phyloP scores from a whole-genome alignment of 1,140 invertebrate species.

The Drosophila nigrodunni region DNA sequence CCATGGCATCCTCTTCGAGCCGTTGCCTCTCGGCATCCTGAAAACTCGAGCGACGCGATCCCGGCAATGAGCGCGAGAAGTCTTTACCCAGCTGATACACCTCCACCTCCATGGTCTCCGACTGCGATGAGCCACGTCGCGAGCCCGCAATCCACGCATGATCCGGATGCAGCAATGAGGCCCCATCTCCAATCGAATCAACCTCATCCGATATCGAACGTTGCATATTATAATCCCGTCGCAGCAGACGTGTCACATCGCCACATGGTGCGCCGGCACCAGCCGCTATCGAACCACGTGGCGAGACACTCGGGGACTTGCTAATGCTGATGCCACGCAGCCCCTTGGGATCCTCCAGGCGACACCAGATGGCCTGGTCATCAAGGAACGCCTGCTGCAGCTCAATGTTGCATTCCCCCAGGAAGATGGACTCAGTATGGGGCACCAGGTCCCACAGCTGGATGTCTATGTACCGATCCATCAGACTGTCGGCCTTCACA shows the following conservation, averaged over 20 bases:
- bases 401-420: conserved; percentile 93
- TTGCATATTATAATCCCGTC: conserved; percentile 88
- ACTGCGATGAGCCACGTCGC: conserved; percentile 92
- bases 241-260: conserved; percentile 87
- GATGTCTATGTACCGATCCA: conserved; percentile 92
- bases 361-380: conserved; percentile 94
- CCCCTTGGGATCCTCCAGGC: conserved; percentile 91
- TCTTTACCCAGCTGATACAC: conserved; percentile 93
- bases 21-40: conserved; percentile 87
- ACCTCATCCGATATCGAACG: conserved; percentile 90
- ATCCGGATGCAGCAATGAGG: conserved; percentile 92
- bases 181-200: conserved; percentile 89
- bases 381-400: conserved; percentile 92
- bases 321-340: conserved; percentile 85
- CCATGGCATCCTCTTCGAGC: conserved; percentile 85
- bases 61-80: conserved; percentile 93
- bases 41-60: conserved; percentile 92
- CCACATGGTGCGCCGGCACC: conserved; percentile 84
- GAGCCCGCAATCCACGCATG: conserved; percentile 91
- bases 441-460: conserved; percentile 94
- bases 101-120: conserved; percentile 93
- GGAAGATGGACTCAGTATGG: conserved; percentile 92
- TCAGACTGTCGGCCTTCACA: conserved; percentile 90
- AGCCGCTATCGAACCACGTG: conserved; percentile 90
- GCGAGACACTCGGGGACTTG: conserved; percentile 91